A percentile compares a stretch with the other conserved stretches of the same genome.
These are phyloP conservation scores for Netelia fuscicornis DNA, from an alignment of 2,888 invertebrate genomes.

Conservation along the genomic window DNA sequence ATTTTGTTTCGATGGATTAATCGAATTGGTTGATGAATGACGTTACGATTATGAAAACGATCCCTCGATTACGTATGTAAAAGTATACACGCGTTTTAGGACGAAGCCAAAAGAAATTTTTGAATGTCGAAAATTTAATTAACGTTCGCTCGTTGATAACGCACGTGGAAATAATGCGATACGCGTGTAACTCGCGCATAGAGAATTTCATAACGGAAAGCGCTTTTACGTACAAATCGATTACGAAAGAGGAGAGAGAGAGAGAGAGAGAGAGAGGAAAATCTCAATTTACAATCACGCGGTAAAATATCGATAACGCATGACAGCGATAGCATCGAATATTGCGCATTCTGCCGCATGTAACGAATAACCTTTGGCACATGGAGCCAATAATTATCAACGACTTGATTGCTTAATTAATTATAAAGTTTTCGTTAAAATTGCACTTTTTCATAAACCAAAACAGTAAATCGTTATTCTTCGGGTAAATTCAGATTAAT, in stretches of 20 bases:
- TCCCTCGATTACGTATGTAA: background rate
- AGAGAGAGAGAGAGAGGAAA: background rate
- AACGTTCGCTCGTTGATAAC: background rate
- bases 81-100: background rate
- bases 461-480: too few species aligned
- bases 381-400: background rate
- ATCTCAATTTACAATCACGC: conserved; percentile 34
- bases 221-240: conserved; percentile 30
- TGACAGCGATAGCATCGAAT: conserved; percentile 9
- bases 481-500: too few species aligned
- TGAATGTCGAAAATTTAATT: conserved; percentile 5
- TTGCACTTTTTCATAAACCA: too few species aligned
- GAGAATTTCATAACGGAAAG: conserved; percentile 34
- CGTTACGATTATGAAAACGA: background rate
- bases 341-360: conserved; percentile 10
- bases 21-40: too few species aligned
- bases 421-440: conserved; percentile 3
- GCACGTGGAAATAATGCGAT: background rate
- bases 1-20: too few species aligned
- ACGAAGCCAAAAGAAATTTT: conserved; percentile 12
- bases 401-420: background rate
- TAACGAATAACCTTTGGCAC: background rate
- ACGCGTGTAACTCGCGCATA: background rate
- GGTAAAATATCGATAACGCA: background rate
- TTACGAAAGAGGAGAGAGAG: conserved; percentile 18